A percentile compares a stretch with the other conserved stretches of the same genome.
These are phyloP conservation scores for Rhagium mordax DNA, from an alignment of 2,888 invertebrate species.

Conservation along the genomic window DNA sequence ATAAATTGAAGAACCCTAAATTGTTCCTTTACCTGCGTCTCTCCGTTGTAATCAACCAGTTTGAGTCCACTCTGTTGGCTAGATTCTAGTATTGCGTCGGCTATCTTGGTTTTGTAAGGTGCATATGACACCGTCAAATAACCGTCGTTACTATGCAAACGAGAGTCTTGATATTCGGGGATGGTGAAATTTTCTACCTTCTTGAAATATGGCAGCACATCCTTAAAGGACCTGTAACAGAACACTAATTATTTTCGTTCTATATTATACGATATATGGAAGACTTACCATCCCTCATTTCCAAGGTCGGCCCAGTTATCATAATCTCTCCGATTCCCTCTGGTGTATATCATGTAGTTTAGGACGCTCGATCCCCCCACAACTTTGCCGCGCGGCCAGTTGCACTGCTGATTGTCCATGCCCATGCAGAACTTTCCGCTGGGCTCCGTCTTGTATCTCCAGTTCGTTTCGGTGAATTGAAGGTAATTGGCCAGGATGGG, in stretches of 20 bases:
- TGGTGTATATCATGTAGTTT: conserved; percentile 92
- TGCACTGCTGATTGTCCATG: conserved; percentile 82
- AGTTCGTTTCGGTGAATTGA: conserved; percentile 82
- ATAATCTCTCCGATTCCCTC: conserved; percentile 90
- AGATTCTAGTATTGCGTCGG: conserved; percentile 77
- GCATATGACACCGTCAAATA: conserved; percentile 74
- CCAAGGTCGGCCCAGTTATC: conserved; percentile 90
- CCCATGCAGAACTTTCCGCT: conserved; percentile 82
- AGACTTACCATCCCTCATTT: conserved; percentile 75
- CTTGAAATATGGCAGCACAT: conserved; percentile 86
- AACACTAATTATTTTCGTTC: no score
- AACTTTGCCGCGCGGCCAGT: conserved; percentile 78
- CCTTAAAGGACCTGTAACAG: conserved; percentile 75
- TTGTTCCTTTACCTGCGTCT: conserved; percentile 66
- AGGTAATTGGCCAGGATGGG: conserved; percentile 82
- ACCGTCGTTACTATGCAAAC: conserved; percentile 73
- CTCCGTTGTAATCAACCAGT: conserved; percentile 79
- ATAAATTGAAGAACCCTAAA: no score
- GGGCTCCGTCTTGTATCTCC: conserved; percentile 87
- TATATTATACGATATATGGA: no score
- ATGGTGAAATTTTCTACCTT: conserved; percentile 89
- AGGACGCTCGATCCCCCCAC: conserved; percentile 90
- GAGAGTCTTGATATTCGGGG: conserved; percentile 76
- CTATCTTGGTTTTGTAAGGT: conserved; percentile 74
- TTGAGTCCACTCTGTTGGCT: conserved; percentile 77